Conservation (phyloP, 2,797 vertebrate species). For the Tamandua tetradactyla region DNA sequence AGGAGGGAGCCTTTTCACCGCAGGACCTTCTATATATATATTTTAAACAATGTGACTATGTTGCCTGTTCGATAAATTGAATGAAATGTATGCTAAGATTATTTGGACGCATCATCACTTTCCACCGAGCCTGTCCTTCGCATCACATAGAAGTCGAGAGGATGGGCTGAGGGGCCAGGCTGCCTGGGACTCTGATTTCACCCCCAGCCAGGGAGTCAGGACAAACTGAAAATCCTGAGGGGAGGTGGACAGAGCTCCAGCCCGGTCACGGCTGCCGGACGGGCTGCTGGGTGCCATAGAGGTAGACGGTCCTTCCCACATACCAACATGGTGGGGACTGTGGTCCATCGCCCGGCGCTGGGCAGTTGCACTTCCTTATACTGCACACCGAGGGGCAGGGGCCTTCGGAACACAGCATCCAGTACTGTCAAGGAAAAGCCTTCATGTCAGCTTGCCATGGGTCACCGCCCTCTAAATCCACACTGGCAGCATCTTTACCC, state of each 20-base stretch:
- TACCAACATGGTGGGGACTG: neutral
- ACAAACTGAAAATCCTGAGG: slow-evolving; percentile 23
- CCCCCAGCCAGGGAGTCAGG: neutral
- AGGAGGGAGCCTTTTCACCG: neutral
- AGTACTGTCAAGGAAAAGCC: neutral
- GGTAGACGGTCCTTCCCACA: neutral
- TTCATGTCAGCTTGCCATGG: neutral
- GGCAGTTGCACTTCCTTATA: slow-evolving; percentile 55
- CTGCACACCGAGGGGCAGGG: neutral
- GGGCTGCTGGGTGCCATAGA: neutral
- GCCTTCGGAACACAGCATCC: neutral
- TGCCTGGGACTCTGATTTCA: neutral
- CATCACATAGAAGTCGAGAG: neutral
- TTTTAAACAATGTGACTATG: neutral
- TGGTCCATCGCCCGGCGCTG: slow-evolving; percentile 12
- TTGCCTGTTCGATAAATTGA: neutral
- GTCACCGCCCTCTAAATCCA: neutral
- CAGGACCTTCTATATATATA: neutral
- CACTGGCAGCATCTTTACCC: slow-evolving; percentile 47
- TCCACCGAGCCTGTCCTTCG: neutral
- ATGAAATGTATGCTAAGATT: neutral
- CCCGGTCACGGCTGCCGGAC: neutral
- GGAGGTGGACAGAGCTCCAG: too few species aligned
- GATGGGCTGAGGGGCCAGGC: neutral
- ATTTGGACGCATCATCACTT: neutral